Evolutionary conservation across 2,113 vertebrate species (phyloP).

Genomic region (Dascyllus trimaculatus): DNA sequence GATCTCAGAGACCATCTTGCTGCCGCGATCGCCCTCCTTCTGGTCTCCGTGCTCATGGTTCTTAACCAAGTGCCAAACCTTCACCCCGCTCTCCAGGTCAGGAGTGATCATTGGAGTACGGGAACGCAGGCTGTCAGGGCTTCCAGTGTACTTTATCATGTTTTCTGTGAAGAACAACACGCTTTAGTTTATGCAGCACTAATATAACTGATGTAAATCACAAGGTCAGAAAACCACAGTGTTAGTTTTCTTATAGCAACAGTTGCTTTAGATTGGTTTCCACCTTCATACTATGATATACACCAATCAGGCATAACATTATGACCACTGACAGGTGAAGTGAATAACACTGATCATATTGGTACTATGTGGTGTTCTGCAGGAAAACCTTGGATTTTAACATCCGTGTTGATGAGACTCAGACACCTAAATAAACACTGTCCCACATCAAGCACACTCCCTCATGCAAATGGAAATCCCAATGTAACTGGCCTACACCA

Average conservation of each 20-base stretch:
- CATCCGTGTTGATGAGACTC: too few species aligned
- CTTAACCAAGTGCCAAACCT: constrained; percentile 98
- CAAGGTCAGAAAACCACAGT: neutral
- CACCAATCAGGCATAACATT: too few species aligned
- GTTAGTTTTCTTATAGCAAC: neutral
- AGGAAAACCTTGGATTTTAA: too few species aligned
- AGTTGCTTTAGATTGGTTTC: neutral
- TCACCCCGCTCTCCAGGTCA: constrained; percentile 95
- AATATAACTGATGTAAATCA: neutral
- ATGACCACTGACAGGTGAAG: too few species aligned
- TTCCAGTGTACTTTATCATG: constrained; percentile 98
- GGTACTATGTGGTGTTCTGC: too few species aligned
- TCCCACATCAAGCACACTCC: too few species aligned
- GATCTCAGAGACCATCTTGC: constrained; percentile 99
- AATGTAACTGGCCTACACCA: too few species aligned
- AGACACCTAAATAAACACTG: too few species aligned
- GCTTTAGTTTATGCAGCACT: neutral
- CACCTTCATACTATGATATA: too few species aligned
- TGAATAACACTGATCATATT: too few species aligned
- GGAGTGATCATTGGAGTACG: constrained; percentile 98
- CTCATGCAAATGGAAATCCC: too few species aligned
- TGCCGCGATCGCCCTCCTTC: constrained; percentile 97
- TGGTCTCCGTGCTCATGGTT: constrained; percentile 99
- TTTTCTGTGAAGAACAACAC: constrained; percentile 87
- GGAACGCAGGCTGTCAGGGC: constrained; percentile 96